Base-by-base conservation (phyloP, 2,113 vertebrate species). In the Anolis carolinensis region DNA sequence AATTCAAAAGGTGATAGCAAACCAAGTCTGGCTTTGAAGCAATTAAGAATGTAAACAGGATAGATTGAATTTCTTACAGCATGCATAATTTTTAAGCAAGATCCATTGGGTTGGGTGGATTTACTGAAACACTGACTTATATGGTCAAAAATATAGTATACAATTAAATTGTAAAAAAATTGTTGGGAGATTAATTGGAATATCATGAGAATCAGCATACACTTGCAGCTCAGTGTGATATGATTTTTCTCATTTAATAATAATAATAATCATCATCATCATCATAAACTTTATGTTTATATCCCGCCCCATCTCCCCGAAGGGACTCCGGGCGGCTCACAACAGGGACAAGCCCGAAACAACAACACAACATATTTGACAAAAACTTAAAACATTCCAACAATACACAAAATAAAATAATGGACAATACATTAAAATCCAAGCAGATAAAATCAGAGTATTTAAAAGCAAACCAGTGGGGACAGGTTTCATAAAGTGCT, bases 1-100 rank as follows among this genome's bases (percentile, higher is more conserved):
- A 85, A 39, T 44, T 80, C 87, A 87, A 72, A 39, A 85, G 13
- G 18, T 71, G 14, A 6, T 25, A 67, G 59, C 67, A 75, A 13
- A 36, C 30, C 32, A n/a, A 67, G 23, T 25, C 27, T 52, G 25
- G 1, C 32, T n/a, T 79, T 71, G 23, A 59, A 71, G 25, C 30
- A 72, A 50, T 65, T 65, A 63, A 25, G 11, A 20, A 52, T 81
- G 18, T 65, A 5, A 16, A 39, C 1, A 13, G 36, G 32, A 30
- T 75, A 75, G 7, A 84, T 1, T 84, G 73, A 62, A 76, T 34
- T 77, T 25, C 7, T 59, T 82, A 36, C 10, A 79, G 30, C 36
- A 25, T 74, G 9, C 36, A 23, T 39, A 11, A 39, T 18, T 5
- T 36, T 23, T 7, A 74, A 74, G 72, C 21, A 16, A 39, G 6